A percentile compares a stretch with the other conserved stretches of the same genome.
These are phyloP conservation scores for Argya squamiceps DNA, from an alignment of 2,797 vertebrate genomes.

Conservation along the genomic window DNA sequence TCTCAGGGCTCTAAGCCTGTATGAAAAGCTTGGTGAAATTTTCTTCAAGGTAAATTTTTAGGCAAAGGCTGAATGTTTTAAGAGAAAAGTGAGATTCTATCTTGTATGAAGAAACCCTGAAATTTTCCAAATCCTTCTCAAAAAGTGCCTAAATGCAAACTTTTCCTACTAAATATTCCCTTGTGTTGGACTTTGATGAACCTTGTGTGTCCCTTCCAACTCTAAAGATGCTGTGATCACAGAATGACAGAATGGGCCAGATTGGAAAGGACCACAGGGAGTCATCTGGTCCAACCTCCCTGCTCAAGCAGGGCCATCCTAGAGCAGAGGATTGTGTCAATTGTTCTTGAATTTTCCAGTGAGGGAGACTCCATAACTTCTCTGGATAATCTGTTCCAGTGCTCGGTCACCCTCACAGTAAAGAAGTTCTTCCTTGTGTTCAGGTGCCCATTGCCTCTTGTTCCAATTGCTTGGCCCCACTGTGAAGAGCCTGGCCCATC, in stretches of 20 bases:
- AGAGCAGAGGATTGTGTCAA: not conserved
- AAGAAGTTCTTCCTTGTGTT: not conserved
- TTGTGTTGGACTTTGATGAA: not conserved
- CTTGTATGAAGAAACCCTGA: not conserved
- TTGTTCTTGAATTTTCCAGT: not conserved
- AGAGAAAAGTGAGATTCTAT: not conserved
- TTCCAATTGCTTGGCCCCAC: not conserved
- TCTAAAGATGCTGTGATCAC: not conserved
- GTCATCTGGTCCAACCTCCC: not conserved
- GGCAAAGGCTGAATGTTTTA: not conserved
- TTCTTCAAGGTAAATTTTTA: not conserved
- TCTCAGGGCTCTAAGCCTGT: not conserved
- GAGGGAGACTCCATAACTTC: not conserved
- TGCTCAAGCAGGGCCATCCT: not conserved
- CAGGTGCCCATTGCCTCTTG: too few species aligned
- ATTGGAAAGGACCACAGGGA: not conserved
- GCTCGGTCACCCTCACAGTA: rapidly evolving
- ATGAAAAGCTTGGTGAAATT: not conserved
- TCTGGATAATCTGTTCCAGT: not conserved
- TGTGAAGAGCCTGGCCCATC: not conserved
- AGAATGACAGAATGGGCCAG: not conserved
- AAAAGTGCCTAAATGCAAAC: not conserved
- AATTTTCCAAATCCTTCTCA: not conserved
- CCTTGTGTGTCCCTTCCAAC: not conserved
- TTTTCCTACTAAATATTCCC: not conserved